phyloP scores from a whole-genome alignment of 1,140 invertebrate genomes.

The Phthorimaea operculella region DNA sequence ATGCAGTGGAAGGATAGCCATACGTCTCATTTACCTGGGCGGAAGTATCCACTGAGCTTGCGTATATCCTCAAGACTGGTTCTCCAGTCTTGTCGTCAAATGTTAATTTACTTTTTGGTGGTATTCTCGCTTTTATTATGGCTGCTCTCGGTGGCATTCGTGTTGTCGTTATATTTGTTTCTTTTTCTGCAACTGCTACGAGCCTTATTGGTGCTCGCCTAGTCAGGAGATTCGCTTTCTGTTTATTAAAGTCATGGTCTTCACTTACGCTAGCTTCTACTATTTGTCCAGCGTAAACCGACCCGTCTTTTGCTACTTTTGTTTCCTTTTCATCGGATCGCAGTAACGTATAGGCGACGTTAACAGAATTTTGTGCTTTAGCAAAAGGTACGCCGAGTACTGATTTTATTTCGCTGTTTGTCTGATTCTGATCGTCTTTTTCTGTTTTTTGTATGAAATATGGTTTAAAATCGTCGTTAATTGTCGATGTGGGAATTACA shows the following conservation, averaged over 20 bases:
- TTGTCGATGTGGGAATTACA: constrained; percentile 11
- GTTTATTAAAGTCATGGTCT: constrained; percentile 50
- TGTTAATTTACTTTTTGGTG: constrained; percentile 52
- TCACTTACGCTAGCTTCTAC: constrained; percentile 52
- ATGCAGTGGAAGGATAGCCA: background rate
- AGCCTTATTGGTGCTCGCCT: constrained; percentile 42
- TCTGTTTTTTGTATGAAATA: constrained; percentile 37
- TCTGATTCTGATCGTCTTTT: constrained; percentile 27
- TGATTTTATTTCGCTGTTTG: constrained; percentile 26
- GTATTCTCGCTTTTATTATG: constrained; percentile 51
- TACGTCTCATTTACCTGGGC: constrained; percentile 35
- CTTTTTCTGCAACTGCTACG: constrained; percentile 30
- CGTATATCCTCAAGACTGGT: constrained; percentile 54
- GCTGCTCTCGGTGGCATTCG: constrained; percentile 23
- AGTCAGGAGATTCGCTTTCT: constrained; percentile 33
- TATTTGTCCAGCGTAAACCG: constrained; percentile 47
- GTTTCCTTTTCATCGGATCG: constrained; percentile 36
- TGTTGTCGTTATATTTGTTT: constrained; percentile 18
- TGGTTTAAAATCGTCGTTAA: constrained; percentile 31
- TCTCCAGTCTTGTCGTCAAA: constrained; percentile 59
- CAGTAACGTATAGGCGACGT: constrained; percentile 50
- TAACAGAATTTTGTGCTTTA: constrained; percentile 41
- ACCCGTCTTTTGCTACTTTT: constrained; percentile 40
- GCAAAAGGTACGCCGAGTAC: constrained; percentile 40
- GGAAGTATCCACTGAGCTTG: constrained; percentile 49